Conservation (phyloP, 2,797 vertebrate species). For the Micrastur ruficollis region DNA sequence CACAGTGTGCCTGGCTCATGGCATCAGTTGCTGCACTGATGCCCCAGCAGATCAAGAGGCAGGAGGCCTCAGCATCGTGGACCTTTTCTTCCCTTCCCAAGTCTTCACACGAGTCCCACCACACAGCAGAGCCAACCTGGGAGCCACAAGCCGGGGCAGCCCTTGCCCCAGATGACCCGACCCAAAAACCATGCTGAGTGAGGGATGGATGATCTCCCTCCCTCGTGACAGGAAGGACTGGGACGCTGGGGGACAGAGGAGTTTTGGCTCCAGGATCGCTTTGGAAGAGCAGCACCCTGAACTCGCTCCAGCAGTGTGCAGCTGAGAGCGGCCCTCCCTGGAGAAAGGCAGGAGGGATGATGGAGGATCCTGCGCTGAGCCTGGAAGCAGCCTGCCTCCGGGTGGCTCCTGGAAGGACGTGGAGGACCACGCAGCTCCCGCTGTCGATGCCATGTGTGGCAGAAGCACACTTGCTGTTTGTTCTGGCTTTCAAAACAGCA, state of each 20-base stretch:
- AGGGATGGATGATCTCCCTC: not conserved
- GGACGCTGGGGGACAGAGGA: not conserved
- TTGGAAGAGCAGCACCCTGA: not conserved
- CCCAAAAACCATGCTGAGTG: rapidly evolving
- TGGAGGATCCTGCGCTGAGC: not conserved
- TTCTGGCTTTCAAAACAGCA: not conserved
- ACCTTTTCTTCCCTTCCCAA: not conserved
- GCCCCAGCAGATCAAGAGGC: not conserved
- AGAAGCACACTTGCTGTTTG: not conserved
- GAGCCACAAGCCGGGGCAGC: not conserved
- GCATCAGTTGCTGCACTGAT: not conserved
- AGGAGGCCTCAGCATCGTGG: not conserved
- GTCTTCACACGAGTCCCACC: not conserved
- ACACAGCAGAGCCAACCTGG: not conserved
- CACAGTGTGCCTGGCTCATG: not conserved
- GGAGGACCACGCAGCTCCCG: not conserved
- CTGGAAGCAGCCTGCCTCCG: not conserved
- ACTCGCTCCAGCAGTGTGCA: not conserved
- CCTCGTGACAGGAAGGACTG: not conserved
- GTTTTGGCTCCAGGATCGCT: not conserved
- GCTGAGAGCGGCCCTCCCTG: rapidly evolving
- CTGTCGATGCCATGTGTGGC: not conserved
- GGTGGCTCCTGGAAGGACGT: not conserved
- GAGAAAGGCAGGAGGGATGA: not conserved
- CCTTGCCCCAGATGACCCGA: not conserved